A percentile compares a stretch with the other conserved stretches of the same genome.
Conservation (phyloP, 1,140 invertebrate genomes). For the Hylaeus anthracinus region DNA sequence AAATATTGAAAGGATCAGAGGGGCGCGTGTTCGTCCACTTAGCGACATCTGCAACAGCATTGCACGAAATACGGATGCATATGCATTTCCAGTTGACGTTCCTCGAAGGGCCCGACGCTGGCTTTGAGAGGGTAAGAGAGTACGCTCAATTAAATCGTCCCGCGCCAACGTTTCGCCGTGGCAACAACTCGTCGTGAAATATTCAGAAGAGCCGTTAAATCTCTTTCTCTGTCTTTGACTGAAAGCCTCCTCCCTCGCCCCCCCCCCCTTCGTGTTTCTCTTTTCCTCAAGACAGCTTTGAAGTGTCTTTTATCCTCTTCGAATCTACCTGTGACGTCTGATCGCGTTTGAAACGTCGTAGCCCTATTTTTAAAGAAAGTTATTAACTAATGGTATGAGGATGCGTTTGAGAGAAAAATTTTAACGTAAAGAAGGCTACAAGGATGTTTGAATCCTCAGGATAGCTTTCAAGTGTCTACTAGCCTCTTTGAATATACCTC, state of each 20-base stretch:
- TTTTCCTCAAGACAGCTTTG: neutral
- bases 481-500: neutral
- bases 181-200: constrained; percentile 51
- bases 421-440: no score
- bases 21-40: constrained; percentile 12
- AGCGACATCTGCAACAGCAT: neutral
- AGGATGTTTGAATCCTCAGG: no score
- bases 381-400: constrained; percentile 22
- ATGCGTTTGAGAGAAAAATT: no score
- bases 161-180: constrained; percentile 46
- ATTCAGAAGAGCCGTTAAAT: constrained; percentile 59
- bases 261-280: neutral
- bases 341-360: constrained; percentile 10
- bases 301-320: neutral
- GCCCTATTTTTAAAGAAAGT: constrained; percentile 6
- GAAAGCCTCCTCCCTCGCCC: neutral
- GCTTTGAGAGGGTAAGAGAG: constrained; percentile 31
- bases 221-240: constrained; percentile 48
- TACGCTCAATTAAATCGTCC: constrained; percentile 61
- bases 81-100: constrained; percentile 39
- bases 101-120: neutral
- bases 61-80: constrained; percentile 11
- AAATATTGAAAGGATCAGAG: constrained; percentile 6
- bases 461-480: neutral
- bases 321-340: constrained; percentile 5